phyloP scores from a whole-genome alignment of 2,888 invertebrate species.

The Apotomis betuletana region DNA sequence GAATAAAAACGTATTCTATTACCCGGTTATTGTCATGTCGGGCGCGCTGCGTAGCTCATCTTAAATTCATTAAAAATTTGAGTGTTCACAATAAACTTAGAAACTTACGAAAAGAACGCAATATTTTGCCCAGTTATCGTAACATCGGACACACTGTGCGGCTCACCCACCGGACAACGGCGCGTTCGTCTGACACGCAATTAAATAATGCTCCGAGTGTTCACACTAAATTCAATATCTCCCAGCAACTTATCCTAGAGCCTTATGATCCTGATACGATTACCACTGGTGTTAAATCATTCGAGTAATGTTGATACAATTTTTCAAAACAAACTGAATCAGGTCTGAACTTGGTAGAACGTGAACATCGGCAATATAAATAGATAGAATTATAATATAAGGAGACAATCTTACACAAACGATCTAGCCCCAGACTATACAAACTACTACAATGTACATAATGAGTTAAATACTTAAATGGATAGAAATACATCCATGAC shows the following conservation, averaged over 20 bases:
- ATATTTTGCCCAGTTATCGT: conserved; percentile 55
- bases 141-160: conserved; percentile 52
- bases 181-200: conserved; percentile 69
- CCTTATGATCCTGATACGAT: conserved; percentile 60
- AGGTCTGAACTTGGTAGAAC: neutral
- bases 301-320: neutral
- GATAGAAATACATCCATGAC: too few species aligned
- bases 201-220: conserved; percentile 81
- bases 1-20: too few species aligned
- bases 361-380: neutral
- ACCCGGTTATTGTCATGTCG: too few species aligned
- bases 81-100: too few species aligned
- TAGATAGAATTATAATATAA: too few species aligned
- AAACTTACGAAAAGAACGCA: neutral
- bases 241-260: conserved; percentile 68
- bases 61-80: too few species aligned
- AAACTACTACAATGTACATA: too few species aligned
- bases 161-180: conserved; percentile 49
- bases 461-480: too few species aligned
- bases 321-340: neutral
- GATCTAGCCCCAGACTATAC: too few species aligned
- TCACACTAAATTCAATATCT: conserved; percentile 81
- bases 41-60: too few species aligned
- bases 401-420: too few species aligned
- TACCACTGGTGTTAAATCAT: conserved; percentile 49